Base-by-base conservation (phyloP, 2,797 vertebrate genomes). In the Malurus splendens region DNA sequence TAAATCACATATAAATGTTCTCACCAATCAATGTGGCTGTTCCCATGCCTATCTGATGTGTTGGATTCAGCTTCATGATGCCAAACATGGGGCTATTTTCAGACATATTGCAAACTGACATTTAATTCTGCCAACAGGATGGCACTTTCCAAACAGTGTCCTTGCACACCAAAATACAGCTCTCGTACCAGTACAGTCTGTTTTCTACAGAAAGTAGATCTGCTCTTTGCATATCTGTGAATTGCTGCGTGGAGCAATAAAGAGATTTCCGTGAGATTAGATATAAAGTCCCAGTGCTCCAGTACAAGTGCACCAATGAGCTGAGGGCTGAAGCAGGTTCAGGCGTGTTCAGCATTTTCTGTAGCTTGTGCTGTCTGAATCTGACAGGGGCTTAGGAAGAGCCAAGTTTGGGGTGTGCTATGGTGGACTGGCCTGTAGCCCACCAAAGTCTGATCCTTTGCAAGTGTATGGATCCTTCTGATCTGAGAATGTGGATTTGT, bases 241-340 rank as follows among this genome's bases (percentile, higher is more conserved):
- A 30, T 36, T 83, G 71, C 50, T 72, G 28, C 74, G 6, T 50
- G 66, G 51, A 72, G 45, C 77, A 78, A 42, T 81, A 66, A 36
- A 64, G 70, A 87, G 24, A 28, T 84, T 32, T 10, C 16, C 47
- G 14, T 79, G 82, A 85, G 76, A 72, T 89, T 14, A 87, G 73
- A 45, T 80, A 75, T 1, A 62, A 66, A 83, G 44, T 78, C 28
- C 15, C 17, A 71, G 4, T 41, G 42, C 41, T 83, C 9, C 2
- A 3, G 1, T 64, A 28, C 0, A 3, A 19, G 18, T 55, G 22
- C 24, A 6, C 27, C 59, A 16, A 42, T 50, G 39, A 78, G 28
- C 41, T n/a, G 22, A 38, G 38, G 9, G 36, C 54, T 28, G 20
- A 32, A 73, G 67, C 33, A 45, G 20, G 18, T 73, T 73, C 60